Evolutionary conservation across 2,888 invertebrate genomes (phyloP).

Genomic region (Nomada fucata): DNA sequence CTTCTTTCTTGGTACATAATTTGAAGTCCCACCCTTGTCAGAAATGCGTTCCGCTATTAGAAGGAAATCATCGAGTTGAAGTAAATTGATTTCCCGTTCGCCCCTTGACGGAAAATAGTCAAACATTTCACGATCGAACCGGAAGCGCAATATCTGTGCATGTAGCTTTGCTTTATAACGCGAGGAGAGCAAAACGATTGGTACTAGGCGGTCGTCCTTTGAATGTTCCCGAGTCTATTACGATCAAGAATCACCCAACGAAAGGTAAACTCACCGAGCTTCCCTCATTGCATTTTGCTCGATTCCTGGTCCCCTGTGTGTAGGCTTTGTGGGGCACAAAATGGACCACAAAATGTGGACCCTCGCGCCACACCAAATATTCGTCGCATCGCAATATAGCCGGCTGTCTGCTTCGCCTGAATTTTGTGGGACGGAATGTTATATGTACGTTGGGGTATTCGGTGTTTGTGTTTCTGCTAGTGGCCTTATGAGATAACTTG

Average conservation of each 20-base stretch:
- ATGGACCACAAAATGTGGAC: constrained; percentile 1
- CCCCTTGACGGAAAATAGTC: not conserved
- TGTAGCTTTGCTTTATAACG: constrained; percentile 8
- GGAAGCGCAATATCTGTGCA: constrained; percentile 45
- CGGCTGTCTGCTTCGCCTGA: not conserved
- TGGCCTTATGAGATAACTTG: too few species aligned
- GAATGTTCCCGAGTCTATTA: constrained; percentile 44
- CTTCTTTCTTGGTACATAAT: too few species aligned
- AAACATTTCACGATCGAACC: not conserved
- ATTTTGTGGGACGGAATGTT: too few species aligned
- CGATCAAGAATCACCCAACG: constrained; percentile 42
- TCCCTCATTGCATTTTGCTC: constrained; percentile 11
- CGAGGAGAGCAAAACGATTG: constrained; percentile 1
- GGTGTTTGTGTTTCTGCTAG: too few species aligned
- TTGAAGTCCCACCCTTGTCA: too few species aligned
- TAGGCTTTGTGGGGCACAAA: constrained; percentile 17
- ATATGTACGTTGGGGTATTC: too few species aligned
- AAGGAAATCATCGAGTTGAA: too few species aligned
- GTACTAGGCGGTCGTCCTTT: constrained; percentile 13
- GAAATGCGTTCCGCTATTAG: too few species aligned
- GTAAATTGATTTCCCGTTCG: too few species aligned
- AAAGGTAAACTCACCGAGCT: constrained; percentile 42
- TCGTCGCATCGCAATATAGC: constrained; percentile 4
- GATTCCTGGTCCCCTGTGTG: not conserved
- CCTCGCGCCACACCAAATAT: constrained; percentile 1